Base-by-base conservation (phyloP, 1,140 invertebrate genomes). In the Apocrypta bakeri region DNA sequence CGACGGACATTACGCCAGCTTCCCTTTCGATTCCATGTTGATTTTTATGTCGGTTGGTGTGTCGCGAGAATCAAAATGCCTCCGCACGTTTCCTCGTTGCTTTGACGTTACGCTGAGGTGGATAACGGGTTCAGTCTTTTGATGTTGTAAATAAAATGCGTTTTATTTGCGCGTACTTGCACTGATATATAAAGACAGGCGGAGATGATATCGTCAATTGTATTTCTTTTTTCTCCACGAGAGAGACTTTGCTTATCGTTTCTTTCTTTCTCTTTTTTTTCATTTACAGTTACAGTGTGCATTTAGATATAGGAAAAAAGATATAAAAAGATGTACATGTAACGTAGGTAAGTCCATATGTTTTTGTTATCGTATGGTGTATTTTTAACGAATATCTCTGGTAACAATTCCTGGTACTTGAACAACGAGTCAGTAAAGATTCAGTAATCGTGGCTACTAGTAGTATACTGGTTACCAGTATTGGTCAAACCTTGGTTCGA, bases 1-100 rank as follows among this genome's bases (percentile, higher is more conserved):
- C 6, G 48, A n/a, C 6, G 42, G 69, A 27, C n/a, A 61, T 80
- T 73, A 63, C 21, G 0, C 63, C 4, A n/a, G 17, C 63, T 29
- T 74, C 21, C 24, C 37, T 29, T 74, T 74, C 29, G 24, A 66
- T 81, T 25, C 61, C 33, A 40, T 80, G 56, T 66, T 81, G 56
- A 81, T 81, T 81, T 81, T 81, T 74, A 74, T 42, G 56, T 27
- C 25, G 7, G 0, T 27, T 17, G 7, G 1, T 9, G 31, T 21
- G 25, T 80, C 7, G 29, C 63, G 66, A 73, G 25, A 64, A 80
- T 73, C 29, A 63, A 72, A 73, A 71, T 25, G 17, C 11, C 48
- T 7, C 40, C 12, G 3, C 66, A 21, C 63, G 63, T 27, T 66
- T 66, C 68, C 31, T 71, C 21, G 7, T 37, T 33, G 1, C 68